Evolutionary conservation across 2,113 vertebrate species (phyloP).

Genomic region (Tachysurus fulvidraco): DNA sequence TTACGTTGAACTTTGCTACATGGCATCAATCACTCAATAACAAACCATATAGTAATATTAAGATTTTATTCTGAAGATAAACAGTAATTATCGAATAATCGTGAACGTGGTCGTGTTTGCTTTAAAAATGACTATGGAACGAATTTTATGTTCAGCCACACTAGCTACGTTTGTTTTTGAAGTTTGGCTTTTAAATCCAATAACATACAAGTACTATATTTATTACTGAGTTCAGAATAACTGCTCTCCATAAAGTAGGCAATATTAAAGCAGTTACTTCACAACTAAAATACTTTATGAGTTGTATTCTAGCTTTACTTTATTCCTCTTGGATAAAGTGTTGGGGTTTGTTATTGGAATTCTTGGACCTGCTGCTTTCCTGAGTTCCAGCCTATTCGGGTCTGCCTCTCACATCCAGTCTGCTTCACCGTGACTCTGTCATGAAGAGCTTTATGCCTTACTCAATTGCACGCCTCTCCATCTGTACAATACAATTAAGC

Average conservation of each 20-base stretch:
- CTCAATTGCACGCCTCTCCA: constrained; percentile 39
- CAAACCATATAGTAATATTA: background rate
- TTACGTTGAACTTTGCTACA: background rate
- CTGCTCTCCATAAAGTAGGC: background rate
- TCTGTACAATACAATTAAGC: constrained; percentile 56
- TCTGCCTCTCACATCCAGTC: constrained; percentile 27
- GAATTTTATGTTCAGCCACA: background rate
- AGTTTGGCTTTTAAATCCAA: background rate
- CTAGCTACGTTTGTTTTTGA: background rate
- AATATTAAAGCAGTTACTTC: constrained; percentile 25
- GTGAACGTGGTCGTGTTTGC: background rate
- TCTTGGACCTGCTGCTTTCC: background rate
- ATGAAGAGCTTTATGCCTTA: constrained; percentile 38
- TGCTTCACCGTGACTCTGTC: constrained; percentile 34
- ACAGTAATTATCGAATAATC: background rate
- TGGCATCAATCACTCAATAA: background rate
- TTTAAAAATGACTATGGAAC: background rate
- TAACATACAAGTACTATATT: background rate
- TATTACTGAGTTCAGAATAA: background rate
- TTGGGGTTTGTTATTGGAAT: background rate
- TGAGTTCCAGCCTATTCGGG: background rate
- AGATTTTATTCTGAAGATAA: background rate
- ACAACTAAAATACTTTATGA: background rate
- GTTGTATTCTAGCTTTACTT: constrained; percentile 1
- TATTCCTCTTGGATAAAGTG: constrained; percentile 3